Evolutionary conservation across 2,888 invertebrate species (phyloP).

Genomic region (Macropis europaea): DNA sequence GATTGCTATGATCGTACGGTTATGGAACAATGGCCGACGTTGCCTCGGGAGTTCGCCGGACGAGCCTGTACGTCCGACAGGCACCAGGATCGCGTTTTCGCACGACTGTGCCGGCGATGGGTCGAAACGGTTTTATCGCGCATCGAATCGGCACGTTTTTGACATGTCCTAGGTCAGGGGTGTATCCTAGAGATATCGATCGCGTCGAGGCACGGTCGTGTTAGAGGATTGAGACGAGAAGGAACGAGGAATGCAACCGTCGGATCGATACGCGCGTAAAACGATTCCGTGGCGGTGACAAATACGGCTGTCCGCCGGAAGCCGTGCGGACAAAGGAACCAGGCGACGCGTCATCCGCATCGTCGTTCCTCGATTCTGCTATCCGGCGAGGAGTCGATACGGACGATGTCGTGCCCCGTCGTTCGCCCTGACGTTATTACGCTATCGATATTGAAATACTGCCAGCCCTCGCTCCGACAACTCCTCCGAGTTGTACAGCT

Average conservation of each 20-base stretch:
- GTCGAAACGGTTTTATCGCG: neutral
- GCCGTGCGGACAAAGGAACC: slow-evolving; percentile 1
- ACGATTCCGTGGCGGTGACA: slow-evolving; percentile 34
- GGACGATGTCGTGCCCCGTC: neutral
- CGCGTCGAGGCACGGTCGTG: neutral
- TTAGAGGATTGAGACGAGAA: slow-evolving; percentile 11
- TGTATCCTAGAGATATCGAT: slow-evolving; percentile 14
- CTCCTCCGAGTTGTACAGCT: neutral
- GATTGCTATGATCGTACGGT: slow-evolving; percentile 24
- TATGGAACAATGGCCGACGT: slow-evolving; percentile 62
- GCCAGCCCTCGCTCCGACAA: neutral
- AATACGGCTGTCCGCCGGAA: slow-evolving; percentile 41
- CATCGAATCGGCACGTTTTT: neutral
- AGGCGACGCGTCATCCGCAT: neutral
- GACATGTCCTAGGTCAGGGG: slow-evolving; percentile 10
- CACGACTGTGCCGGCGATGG: neutral
- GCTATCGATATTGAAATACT: slow-evolving; percentile 2
- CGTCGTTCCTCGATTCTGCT: neutral
- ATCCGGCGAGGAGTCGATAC: neutral
- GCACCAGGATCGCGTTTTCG: neutral
- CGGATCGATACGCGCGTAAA: slow-evolving; percentile 27
- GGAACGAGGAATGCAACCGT: slow-evolving; percentile 25
- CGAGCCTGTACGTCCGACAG: neutral
- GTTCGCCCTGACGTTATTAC: slow-evolving; percentile 4
- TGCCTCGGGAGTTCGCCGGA: slow-evolving; percentile 51